phyloP scores from a whole-genome alignment of 2,113 vertebrate species.

The Lycaon pictus region DNA sequence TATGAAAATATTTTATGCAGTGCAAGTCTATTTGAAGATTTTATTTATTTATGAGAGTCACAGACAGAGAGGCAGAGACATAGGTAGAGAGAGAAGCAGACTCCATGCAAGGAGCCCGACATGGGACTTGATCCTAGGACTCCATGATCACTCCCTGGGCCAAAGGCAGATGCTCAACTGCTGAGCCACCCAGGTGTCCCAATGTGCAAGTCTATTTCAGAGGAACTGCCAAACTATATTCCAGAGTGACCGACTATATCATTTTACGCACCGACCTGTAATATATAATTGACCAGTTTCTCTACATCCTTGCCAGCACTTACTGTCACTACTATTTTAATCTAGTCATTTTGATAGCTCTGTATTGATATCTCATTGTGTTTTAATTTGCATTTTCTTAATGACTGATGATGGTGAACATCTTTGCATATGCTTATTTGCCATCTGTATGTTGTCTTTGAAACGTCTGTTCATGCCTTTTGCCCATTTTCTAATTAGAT shows the following conservation, averaged over 20 bases:
- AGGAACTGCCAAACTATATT: not conserved
- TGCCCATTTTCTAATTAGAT: not conserved
- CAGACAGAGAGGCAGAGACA: too few species aligned
- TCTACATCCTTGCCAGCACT: not conserved
- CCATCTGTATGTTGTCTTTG: not conserved
- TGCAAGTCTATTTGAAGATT: not conserved
- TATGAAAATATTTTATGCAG: not conserved
- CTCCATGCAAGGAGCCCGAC: too few species aligned
- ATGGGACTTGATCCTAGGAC: too few species aligned
- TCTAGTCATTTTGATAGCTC: not conserved
- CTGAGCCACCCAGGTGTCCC: too few species aligned
- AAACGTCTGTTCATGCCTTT: constrained; percentile 17
- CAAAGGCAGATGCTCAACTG: too few species aligned
- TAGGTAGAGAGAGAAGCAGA: too few species aligned
- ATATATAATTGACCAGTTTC: not conserved
- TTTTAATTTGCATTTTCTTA: not conserved
- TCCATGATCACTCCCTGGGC: too few species aligned
- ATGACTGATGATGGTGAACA: not conserved
- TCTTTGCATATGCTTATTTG: not conserved
- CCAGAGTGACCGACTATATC: not conserved
- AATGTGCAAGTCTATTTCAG: not conserved
- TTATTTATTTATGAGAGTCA: too few species aligned
- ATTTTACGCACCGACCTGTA: not conserved
- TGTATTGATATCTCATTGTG: not conserved
- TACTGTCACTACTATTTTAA: not conserved